Conservation (phyloP, 1,140 invertebrate species). For the Zophobas atratus region DNA sequence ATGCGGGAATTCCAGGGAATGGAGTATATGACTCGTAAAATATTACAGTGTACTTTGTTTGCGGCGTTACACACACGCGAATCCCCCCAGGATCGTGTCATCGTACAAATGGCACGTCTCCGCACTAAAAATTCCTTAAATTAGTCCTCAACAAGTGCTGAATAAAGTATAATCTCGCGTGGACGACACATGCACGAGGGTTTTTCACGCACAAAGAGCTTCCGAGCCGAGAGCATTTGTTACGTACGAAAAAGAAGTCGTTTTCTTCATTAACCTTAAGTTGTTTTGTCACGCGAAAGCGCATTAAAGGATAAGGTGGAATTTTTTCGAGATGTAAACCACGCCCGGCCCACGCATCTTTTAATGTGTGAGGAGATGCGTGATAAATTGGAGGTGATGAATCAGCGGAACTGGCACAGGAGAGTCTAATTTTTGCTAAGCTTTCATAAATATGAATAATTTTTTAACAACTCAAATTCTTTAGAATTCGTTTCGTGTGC, state of each 20-base stretch:
- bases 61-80: constrained; percentile 7
- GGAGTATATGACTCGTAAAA: constrained; percentile 33
- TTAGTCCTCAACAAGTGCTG: constrained; percentile 40
- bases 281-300: constrained; percentile 41
- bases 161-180: constrained; percentile 26
- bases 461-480: no score
- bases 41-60: constrained; percentile 34
- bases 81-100: background rate
- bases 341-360: background rate
- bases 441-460: no score
- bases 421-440: no score
- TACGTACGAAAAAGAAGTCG: constrained; percentile 16
- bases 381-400: constrained; percentile 12
- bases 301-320: constrained; percentile 10
- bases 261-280: constrained; percentile 38
- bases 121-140: constrained; percentile 15
- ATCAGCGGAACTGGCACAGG: background rate
- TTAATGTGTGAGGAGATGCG: constrained; percentile 32
- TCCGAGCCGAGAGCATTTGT: constrained; percentile 6
- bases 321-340: constrained; percentile 15
- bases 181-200: background rate
- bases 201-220: constrained; percentile 23
- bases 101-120: constrained; percentile 19
- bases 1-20: background rate
- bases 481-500: no score